These are phyloP conservation scores for Gallinago media DNA, from an alignment of 2,113 vertebrate species.

Conservation along the genomic window DNA sequence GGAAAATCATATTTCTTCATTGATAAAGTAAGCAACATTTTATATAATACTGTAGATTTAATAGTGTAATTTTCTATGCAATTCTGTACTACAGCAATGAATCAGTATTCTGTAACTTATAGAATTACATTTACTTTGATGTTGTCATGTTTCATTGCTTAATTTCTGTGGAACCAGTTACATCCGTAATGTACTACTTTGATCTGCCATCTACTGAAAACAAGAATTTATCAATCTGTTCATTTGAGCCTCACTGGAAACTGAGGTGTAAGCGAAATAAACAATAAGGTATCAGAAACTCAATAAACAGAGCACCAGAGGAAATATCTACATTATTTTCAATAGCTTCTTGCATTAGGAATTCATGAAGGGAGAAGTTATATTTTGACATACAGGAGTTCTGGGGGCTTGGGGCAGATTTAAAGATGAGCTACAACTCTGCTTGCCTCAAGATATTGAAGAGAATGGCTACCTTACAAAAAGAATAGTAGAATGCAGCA, in stretches of 20 bases:
- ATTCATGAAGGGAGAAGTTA: not conserved
- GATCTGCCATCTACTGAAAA: conserved; percentile 11
- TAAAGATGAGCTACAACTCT: conserved; percentile 1
- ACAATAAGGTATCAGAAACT: not conserved
- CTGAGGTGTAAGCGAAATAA: not conserved
- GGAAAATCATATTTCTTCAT: not conserved
- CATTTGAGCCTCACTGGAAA: not conserved
- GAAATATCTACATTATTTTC: not conserved
- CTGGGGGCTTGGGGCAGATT: not conserved
- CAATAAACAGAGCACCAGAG: not conserved
- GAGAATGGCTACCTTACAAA: conserved; percentile 6
- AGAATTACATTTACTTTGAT: not conserved
- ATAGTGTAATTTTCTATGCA: not conserved
- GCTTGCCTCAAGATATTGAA: conserved; percentile 31
- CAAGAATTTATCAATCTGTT: not conserved
- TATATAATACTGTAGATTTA: not conserved
- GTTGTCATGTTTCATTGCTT: not conserved
- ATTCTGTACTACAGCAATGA: not conserved
- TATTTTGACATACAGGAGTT: not conserved
- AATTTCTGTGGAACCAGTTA: not conserved
- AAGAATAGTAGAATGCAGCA: not conserved
- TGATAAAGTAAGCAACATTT: conserved; percentile 4
- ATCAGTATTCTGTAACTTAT: not conserved
- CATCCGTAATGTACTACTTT: not conserved
- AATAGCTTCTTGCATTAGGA: not conserved